Base-by-base conservation (phyloP, 2,888 invertebrate species). In the Drosophila prolongata region DNA sequence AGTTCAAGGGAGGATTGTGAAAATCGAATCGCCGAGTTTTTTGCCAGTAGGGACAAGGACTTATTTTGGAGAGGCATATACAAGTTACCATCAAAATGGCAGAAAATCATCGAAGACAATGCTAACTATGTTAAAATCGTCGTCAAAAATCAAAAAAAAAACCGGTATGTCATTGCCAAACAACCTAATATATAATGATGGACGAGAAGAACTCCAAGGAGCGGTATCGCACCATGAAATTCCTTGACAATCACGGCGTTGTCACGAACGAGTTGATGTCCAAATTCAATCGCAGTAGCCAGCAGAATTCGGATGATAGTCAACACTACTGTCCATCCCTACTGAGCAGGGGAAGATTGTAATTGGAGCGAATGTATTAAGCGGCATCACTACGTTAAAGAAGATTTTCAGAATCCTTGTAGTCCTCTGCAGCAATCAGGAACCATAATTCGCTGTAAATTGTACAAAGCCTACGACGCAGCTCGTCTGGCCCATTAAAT, bases 131-230 rank as follows among this genome's bases (percentile, higher is more conserved):
- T n/a, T n/a, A n/a, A n/a, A n/a, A n/a, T n/a, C n/a, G n/a, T n/a
- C n/a, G n/a, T n/a, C n/a, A n/a, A n/a, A n/a, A n/a, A n/a, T n/a
- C n/a, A n/a, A n/a, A n/a, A n/a, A n/a, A n/a, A n/a, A n/a, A n/a
- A n/a, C n/a, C n/a, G n/a, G n/a, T n/a, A n/a, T n/a, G n/a, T n/a
- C n/a, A n/a, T n/a, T n/a, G n/a, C n/a, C n/a, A n/a, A n/a, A n/a
- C n/a, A n/a, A n/a, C n/a, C n/a, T n/a, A n/a, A n/a, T 68, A 55
- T 27, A 11, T 88, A 0, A 35, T 83, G 57, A 50, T 83, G 37
- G 80, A 80, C 19, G 65, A 80, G 34, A 64, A 6, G 6, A 80
- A 74, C 47, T n/a, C 14, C 10, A 6, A 1, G 0, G 60, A 66
- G 34, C 11, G 70, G 56, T 27, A 34, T 0, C 66, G 58, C 1